These are phyloP conservation scores for Eristalis arbustorum DNA, from an alignment of 2,888 invertebrate species.

Conservation along the genomic window DNA sequence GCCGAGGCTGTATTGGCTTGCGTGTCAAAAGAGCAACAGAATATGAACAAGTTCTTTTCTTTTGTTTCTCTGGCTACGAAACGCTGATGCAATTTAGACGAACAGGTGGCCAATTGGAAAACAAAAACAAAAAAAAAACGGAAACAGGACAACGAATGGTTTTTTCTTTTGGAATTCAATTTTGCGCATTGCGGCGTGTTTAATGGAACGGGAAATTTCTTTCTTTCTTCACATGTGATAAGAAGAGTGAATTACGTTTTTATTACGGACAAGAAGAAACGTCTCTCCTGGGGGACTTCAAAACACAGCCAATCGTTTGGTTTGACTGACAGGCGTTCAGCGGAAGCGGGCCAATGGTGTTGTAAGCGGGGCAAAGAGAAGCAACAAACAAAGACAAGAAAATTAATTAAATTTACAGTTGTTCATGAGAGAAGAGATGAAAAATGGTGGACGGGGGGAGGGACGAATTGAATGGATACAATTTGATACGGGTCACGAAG, in stretches of 20 bases:
- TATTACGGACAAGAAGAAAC: not conserved
- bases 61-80: not conserved
- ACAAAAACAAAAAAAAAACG: slow-evolving; percentile 11
- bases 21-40: slow-evolving; percentile 17
- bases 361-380: slow-evolving; percentile 1
- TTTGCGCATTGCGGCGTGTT: slow-evolving; percentile 55
- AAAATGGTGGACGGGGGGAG: too few species aligned
- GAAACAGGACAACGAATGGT: slow-evolving; percentile 36
- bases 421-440: not conserved
- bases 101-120: slow-evolving; percentile 32
- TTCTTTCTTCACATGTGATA: slow-evolving; percentile 23
- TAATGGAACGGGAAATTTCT: slow-evolving; percentile 27
- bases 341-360: slow-evolving; percentile 39
- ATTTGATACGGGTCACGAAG: not conserved
- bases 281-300: not conserved
- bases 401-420: slow-evolving; percentile 7
- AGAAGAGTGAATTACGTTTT: slow-evolving; percentile 46
- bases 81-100: slow-evolving; percentile 49
- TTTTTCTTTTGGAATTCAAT: not conserved
- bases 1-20: not conserved
- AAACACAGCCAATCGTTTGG: not conserved
- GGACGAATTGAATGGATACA: not conserved
- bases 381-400: slow-evolving; percentile 13
- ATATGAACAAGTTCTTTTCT: slow-evolving; percentile 23
- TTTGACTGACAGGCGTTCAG: not conserved